Evolutionary conservation across 2,113 vertebrate genomes (phyloP).

Genomic region (Anguilla japonica): DNA sequence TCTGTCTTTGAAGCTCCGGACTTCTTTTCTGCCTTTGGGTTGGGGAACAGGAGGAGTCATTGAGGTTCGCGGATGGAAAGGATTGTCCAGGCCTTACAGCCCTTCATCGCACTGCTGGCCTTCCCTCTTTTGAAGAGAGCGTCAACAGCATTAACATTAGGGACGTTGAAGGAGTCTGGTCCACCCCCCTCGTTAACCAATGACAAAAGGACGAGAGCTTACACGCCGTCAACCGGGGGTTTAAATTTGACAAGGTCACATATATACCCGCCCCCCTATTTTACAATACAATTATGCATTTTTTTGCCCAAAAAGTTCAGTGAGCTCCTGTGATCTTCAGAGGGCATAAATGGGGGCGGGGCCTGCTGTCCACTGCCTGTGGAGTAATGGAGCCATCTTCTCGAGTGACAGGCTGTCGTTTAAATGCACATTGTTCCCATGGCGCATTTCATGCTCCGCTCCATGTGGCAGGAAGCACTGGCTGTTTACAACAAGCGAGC

Average conservation of each 20-base stretch:
- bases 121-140: not conserved
- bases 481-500: not conserved
- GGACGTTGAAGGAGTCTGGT: not conserved
- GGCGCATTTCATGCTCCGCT: slow-evolving; percentile 8
- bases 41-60: slow-evolving; percentile 1
- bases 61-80: slow-evolving; percentile 18
- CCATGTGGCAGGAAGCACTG: not conserved
- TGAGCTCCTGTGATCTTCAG: slow-evolving; percentile 21
- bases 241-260: not conserved
- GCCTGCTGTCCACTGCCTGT: slow-evolving; percentile 4
- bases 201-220: not conserved
- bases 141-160: slow-evolving; percentile 24
- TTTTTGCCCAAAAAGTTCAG: not conserved
- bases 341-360: not conserved
- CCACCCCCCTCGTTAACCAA: slow-evolving; percentile 3
- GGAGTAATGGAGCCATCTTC: slow-evolving; percentile 32
- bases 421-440: slow-evolving; percentile 22
- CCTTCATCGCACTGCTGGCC: slow-evolving; percentile 10
- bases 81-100: slow-evolving; percentile 2
- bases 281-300: not conserved
- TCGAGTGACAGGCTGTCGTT: slow-evolving; percentile 27
- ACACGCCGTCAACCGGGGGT: not conserved
- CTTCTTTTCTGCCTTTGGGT: not conserved
- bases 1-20: slow-evolving; percentile 11
- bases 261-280: not conserved